phyloP scores from a whole-genome alignment of 1,140 invertebrate genomes.

The Drosophila varians region DNA sequence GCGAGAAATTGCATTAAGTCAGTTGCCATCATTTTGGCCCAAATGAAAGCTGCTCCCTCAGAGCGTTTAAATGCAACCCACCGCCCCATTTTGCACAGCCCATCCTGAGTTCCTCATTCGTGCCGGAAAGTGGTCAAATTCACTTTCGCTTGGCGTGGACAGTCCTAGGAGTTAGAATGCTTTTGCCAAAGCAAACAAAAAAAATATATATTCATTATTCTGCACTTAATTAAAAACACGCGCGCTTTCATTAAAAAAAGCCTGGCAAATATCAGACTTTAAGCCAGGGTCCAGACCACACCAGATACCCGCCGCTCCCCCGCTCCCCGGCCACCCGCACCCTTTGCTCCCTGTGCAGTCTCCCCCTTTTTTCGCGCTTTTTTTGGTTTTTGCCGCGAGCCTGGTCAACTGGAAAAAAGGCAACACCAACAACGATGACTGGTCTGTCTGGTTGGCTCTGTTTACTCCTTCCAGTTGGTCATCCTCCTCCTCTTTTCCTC shows the following conservation, averaged over 20 bases:
- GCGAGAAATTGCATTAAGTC: conserved; percentile 63
- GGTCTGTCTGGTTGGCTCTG: conserved; percentile 34
- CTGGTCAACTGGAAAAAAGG: conserved; percentile 79
- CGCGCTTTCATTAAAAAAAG: conserved; percentile 30
- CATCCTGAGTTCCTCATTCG: conserved; percentile 6
- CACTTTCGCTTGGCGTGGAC: conserved; percentile 26
- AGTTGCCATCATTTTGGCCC: conserved; percentile 47
- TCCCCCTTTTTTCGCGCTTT: conserved; percentile 35
- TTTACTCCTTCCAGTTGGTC: conserved; percentile 1
- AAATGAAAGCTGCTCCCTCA: conserved; percentile 17
- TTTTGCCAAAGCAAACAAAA: not conserved
- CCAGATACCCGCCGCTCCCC: not conserved
- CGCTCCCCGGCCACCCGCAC: not conserved
- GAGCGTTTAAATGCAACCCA: conserved; percentile 26
- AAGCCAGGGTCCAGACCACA: conserved; percentile 23
- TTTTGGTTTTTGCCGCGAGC: conserved; percentile 39
- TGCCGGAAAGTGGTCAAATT: conserved; percentile 40
- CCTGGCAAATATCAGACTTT: conserved; percentile 35
- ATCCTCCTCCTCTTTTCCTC: not conserved
- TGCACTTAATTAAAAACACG: conserved; percentile 78
- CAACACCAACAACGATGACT: conserved; percentile 40
- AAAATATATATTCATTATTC: conserved; percentile 62
- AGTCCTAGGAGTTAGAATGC: not conserved
- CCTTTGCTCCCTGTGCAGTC: conserved; percentile 2
- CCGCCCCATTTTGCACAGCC: not conserved